A percentile compares a stretch with the other conserved stretches of the same genome.
Conservation (phyloP, 2,113 vertebrate genomes). For the Archilochus colubris region DNA sequence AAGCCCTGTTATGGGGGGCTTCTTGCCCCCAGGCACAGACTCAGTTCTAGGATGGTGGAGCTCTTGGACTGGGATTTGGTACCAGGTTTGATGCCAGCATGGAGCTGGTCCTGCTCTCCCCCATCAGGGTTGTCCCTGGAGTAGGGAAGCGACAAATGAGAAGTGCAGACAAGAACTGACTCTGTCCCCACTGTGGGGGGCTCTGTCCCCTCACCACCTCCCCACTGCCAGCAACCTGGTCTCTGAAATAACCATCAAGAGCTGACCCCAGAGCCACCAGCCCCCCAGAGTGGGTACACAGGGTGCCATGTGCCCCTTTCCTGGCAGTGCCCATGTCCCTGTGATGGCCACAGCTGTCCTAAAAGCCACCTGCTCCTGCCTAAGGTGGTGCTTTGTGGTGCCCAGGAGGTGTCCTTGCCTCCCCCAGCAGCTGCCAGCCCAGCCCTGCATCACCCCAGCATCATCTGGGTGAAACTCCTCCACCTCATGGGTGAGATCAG, state of each 20-base stretch:
- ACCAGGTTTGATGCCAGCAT: background rate
- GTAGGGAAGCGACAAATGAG: background rate
- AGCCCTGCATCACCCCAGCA: constrained; percentile 12
- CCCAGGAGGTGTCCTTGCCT: background rate
- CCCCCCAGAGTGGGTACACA: rapidly evolving
- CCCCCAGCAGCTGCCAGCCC: background rate
- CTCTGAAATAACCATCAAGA: rapidly evolving
- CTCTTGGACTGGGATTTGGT: rapidly evolving
- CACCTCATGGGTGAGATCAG: constrained; percentile 14
- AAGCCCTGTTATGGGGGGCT: background rate
- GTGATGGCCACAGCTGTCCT: rapidly evolving
- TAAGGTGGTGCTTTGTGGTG: background rate
- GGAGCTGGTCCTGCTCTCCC: background rate
- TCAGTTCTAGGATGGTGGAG: rapidly evolving
- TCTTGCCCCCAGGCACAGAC: background rate
- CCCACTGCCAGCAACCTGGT: background rate
- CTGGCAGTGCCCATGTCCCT: rapidly evolving
- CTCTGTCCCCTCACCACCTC: background rate
- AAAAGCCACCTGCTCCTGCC: background rate
- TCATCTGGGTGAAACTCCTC: constrained; percentile 22
- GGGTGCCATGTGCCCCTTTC: rapidly evolving
- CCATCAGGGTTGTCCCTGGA: background rate
- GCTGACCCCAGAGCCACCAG: rapidly evolving
- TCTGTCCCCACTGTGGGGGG: background rate
- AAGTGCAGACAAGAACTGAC: background rate